These are phyloP conservation scores for Syngnathus floridae DNA, from an alignment of 2,113 vertebrate genomes.

Conservation along the genomic window DNA sequence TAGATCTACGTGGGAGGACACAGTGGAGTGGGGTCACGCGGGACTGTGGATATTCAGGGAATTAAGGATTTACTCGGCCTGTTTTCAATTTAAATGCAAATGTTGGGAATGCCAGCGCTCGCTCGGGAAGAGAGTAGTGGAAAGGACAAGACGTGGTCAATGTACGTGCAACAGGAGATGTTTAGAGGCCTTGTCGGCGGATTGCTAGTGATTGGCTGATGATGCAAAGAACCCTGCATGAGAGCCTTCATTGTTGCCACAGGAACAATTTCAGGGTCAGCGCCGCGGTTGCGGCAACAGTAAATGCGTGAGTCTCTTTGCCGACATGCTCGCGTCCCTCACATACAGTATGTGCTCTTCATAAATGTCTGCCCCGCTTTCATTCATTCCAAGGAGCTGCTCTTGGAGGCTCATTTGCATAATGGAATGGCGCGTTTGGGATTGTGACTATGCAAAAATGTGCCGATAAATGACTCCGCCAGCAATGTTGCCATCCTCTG, in stretches of 20 bases:
- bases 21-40: conserved; percentile 52
- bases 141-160: conserved; percentile 16
- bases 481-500: conserved; percentile 14
- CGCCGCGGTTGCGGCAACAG: conserved; percentile 10
- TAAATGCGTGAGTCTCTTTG: not conserved
- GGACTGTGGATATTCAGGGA: conserved; percentile 54
- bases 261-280: conserved; percentile 37
- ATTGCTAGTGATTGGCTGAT: conserved; percentile 29
- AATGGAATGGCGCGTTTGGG: conserved; percentile 52
- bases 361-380: conserved; percentile 32
- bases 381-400: conserved; percentile 42
- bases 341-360: conserved; percentile 2
- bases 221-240: conserved; percentile 15
- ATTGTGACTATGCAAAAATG: conserved; percentile 56
- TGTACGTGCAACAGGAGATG: conserved; percentile 11
- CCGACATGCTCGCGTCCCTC: not conserved
- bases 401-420: conserved; percentile 55
- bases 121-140: conserved; percentile 14
- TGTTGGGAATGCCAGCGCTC: conserved; percentile 43
- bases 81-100: conserved; percentile 73
- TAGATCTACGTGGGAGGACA: conserved; percentile 56
- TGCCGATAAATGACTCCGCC: conserved; percentile 39
- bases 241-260: conserved; percentile 32
- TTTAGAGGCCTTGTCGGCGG: conserved; percentile 16
- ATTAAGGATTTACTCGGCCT: conserved; percentile 60